phyloP scores from a whole-genome alignment of 2,113 vertebrate species.

The Marmota flaviventris region DNA sequence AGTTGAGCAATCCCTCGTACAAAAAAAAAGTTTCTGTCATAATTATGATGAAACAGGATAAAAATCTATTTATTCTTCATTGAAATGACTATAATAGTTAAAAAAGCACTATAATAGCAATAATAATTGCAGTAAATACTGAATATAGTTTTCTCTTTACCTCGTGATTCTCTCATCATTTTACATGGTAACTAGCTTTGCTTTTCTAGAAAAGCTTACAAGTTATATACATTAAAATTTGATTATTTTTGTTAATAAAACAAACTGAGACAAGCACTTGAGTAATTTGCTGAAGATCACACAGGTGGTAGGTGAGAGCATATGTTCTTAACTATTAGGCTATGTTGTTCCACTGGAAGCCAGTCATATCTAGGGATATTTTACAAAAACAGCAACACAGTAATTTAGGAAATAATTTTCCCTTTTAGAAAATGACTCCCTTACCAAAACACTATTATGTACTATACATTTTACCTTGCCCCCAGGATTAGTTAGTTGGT shows the following conservation, averaged over 20 bases:
- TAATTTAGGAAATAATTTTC: background rate
- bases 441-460: background rate
- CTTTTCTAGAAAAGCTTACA: background rate
- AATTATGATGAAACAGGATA: background rate
- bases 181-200: background rate
- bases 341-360: background rate
- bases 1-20: no score
- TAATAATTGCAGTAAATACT: background rate
- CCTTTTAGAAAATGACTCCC: background rate
- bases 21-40: background rate
- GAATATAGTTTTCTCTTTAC: background rate
- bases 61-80: background rate
- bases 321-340: background rate
- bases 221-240: background rate
- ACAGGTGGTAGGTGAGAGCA: background rate
- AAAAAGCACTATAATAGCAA: background rate
- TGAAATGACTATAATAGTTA: background rate
- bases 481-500: background rate
- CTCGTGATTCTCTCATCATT: background rate
- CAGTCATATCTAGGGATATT: background rate
- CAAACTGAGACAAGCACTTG: background rate
- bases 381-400: background rate
- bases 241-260: background rate
- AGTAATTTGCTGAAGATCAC: background rate
- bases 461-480: background rate